phyloP scores from a whole-genome alignment of 2,113 vertebrate genomes.

The Callochromis pleurospilus region DNA sequence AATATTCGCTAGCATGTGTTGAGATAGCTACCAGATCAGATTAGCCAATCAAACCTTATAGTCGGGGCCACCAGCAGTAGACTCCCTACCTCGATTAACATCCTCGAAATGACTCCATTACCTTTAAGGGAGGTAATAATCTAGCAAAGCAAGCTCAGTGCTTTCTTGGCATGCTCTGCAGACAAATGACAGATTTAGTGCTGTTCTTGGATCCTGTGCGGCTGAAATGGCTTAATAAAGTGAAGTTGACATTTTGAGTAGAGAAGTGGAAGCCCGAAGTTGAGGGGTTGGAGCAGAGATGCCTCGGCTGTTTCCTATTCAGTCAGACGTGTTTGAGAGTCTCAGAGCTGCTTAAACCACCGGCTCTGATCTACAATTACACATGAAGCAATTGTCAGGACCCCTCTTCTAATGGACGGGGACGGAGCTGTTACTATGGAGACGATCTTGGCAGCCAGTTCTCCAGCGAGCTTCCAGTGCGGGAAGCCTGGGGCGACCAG shows the following conservation, averaged over 20 bases:
- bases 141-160: neutral
- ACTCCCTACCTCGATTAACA: neutral
- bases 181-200: constrained; percentile 41
- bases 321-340: constrained; percentile 12
- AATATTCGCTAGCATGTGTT: neutral
- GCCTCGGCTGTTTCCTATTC: constrained; percentile 28
- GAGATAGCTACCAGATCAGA: neutral
- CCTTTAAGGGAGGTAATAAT: constrained; percentile 25
- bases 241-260: constrained; percentile 44
- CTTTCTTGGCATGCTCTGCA: constrained; percentile 11
- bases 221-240: constrained; percentile 51
- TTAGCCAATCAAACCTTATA: neutral
- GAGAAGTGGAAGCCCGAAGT: constrained; percentile 37
- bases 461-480: constrained; percentile 22
- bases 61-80: neutral
- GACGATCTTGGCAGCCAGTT: constrained; percentile 20
- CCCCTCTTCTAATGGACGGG: constrained; percentile 3
- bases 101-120: constrained; percentile 26
- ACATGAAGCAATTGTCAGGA: constrained; percentile 38
- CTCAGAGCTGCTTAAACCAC: constrained; percentile 8
- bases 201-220: constrained; percentile 21
- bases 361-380: constrained; percentile 28
- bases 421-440: constrained; percentile 7
- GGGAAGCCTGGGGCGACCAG: neutral
- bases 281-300: constrained; percentile 13